A percentile compares a stretch with the other conserved stretches of the same genome.
Evolutionary conservation across 2,888 invertebrate genomes (phyloP).

Genomic region (Tenthredo distinguenda): DNA sequence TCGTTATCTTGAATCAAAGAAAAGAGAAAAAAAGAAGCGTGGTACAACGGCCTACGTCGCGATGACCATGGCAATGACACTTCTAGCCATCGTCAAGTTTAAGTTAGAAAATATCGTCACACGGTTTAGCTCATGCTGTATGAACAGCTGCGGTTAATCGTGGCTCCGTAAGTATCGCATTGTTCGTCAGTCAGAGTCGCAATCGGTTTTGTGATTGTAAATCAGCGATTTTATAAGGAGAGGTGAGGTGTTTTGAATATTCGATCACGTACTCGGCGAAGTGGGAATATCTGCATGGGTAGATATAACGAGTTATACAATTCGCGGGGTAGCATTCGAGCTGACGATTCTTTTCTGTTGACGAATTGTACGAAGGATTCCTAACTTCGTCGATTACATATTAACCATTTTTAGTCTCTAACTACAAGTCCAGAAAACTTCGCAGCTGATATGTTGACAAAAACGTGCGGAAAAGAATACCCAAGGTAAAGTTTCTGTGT

Average conservation of each 20-base stretch:
- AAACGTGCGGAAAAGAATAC: background rate
- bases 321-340: background rate
- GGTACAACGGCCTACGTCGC: background rate
- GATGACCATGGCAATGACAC: constrained; percentile 37
- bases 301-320: background rate
- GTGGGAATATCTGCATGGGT: background rate
- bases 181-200: constrained; percentile 1
- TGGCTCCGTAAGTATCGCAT: background rate
- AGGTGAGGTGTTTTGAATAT: constrained; percentile 26
- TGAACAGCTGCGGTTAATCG: background rate
- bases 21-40: background rate
- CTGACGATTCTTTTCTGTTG: background rate
- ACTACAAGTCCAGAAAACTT: background rate
- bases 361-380: too few species aligned
- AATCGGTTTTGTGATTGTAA: constrained; percentile 19
- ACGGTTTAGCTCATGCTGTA: background rate
- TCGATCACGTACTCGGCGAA: background rate
- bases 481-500: background rate
- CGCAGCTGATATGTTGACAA: background rate
- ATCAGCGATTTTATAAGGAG: constrained; percentile 5
- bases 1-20: background rate
- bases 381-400: background rate
- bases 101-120: background rate
- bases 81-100: background rate
- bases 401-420: background rate